These are phyloP conservation scores for Eristalis arbustorum DNA, from an alignment of 2,888 invertebrate species.

Conservation along the genomic window DNA sequence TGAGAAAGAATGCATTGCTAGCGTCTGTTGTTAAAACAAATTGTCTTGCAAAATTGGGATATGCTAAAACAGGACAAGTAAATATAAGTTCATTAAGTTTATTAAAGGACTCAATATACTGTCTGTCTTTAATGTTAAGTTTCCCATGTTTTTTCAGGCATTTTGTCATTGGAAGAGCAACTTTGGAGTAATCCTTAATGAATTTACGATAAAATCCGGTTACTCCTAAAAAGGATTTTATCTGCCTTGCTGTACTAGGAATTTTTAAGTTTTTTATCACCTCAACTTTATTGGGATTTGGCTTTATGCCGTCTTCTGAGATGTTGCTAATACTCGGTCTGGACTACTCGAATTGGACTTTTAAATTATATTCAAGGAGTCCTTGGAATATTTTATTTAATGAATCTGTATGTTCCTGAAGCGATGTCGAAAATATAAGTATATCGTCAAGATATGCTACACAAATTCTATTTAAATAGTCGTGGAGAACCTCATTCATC, in stretches of 20 bases:
- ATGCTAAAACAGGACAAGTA: slow-evolving; percentile 26
- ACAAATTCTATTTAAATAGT: slow-evolving; percentile 12
- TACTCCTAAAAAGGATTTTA: neutral
- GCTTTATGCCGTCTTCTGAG: slow-evolving; percentile 41
- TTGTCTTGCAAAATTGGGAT: slow-evolving; percentile 27
- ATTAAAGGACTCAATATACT: slow-evolving; percentile 17
- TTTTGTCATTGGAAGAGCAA: neutral
- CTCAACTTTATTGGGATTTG: slow-evolving; percentile 30
- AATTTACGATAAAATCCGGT: neutral
- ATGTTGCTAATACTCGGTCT: slow-evolving; percentile 47
- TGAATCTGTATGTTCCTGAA: slow-evolving; percentile 55
- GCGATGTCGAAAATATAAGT: slow-evolving; percentile 67
- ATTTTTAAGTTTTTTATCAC: slow-evolving; percentile 19
- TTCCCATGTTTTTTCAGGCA: neutral
- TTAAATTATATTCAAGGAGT: slow-evolving; percentile 15
- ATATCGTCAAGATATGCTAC: slow-evolving; percentile 40
- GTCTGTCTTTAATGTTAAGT: neutral
- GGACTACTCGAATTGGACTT: slow-evolving; percentile 48
- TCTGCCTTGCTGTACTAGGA: slow-evolving; percentile 12
- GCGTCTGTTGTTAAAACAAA: slow-evolving; percentile 4
- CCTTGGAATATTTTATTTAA: neutral
- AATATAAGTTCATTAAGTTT: slow-evolving; percentile 33
- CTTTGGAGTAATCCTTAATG: neutral
- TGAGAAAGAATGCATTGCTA: slow-evolving; percentile 4
- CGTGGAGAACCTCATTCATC: no score